These are phyloP conservation scores for Cheilosia vulpina DNA, from an alignment of 2,888 invertebrate species.

Conservation along the genomic window DNA sequence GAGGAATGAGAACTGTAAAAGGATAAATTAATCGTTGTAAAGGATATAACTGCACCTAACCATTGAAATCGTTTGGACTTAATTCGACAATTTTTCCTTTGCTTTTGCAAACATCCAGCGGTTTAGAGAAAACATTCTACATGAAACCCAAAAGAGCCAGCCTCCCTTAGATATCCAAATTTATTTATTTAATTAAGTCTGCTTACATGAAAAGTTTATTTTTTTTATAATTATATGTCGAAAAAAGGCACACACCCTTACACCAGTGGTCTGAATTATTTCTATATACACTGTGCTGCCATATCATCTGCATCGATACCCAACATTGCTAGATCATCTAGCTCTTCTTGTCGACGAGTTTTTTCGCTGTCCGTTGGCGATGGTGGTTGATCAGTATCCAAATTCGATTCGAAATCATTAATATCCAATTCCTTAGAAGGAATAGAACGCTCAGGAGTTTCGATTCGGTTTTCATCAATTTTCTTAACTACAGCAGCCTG, in stretches of 20 bases:
- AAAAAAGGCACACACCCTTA: slow-evolving; percentile 28
- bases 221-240: slow-evolving; percentile 9
- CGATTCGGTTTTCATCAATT: neutral
- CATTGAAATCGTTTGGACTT: too few species aligned
- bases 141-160: too few species aligned
- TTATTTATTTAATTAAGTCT: slow-evolving; percentile 29
- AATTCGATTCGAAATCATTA: slow-evolving; percentile 78
- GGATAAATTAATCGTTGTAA: too few species aligned
- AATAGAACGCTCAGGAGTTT: neutral
- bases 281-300: slow-evolving; percentile 83
- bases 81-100: neutral
- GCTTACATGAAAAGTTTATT: slow-evolving; percentile 11
- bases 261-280: neutral
- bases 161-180: slow-evolving; percentile 27
- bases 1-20: too few species aligned
- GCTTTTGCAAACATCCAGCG: too few species aligned
- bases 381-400: slow-evolving; percentile 79
- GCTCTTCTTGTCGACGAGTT: slow-evolving; percentile 84
- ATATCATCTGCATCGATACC: slow-evolving; percentile 93
- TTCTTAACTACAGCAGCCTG: neutral
- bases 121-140: too few species aligned
- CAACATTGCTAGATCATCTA: slow-evolving; percentile 92
- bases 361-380: slow-evolving; percentile 83
- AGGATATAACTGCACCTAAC: too few species aligned
- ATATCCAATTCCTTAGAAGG: slow-evolving; percentile 21